Conservation (phyloP, 1,140 invertebrate genomes). For the Daktulosphaira vitifoliae region DNA sequence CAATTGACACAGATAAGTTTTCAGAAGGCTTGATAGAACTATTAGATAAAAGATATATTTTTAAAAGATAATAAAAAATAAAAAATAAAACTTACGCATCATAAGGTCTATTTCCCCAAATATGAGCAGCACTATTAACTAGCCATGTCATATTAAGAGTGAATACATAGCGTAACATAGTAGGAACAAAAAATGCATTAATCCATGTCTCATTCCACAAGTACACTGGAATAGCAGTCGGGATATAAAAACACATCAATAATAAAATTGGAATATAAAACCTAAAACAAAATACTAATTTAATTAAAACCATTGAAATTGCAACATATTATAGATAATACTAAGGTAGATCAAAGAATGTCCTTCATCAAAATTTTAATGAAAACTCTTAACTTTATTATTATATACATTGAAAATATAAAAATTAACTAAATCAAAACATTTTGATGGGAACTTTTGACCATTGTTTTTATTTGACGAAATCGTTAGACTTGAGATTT, state of each 20-base stretch:
- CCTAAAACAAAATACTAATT: constrained; percentile 45
- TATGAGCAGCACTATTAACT: constrained; percentile 92
- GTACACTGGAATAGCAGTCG: constrained; percentile 71
- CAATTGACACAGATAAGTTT: constrained; percentile 59
- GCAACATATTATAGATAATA: no score
- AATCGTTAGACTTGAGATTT: no score
- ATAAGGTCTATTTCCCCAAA: constrained; percentile 85
- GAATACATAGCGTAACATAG: constrained; percentile 75
- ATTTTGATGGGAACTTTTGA: no score
- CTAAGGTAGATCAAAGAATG: no score
- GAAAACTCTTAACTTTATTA: no score
- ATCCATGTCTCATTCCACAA: constrained; percentile 71
- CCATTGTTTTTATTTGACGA: no score
- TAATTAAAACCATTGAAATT: no score
- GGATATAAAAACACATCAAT: constrained; percentile 73
- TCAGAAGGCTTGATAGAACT: constrained; percentile 69
- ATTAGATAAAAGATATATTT: constrained; percentile 17
- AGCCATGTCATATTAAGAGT: constrained; percentile 90
- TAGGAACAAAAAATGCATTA: constrained; percentile 73
- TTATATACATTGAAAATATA: no score
- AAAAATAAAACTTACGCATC: constrained; percentile 58
- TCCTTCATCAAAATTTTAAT: no score
- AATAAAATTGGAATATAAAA: constrained; percentile 76
- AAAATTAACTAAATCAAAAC: no score
- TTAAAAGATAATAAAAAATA: neutral